A percentile compares a stretch with the other conserved stretches of the same genome.
Evolutionary conservation across 2,113 vertebrate species (phyloP).

Genomic region (Elgaria multicarinata): DNA sequence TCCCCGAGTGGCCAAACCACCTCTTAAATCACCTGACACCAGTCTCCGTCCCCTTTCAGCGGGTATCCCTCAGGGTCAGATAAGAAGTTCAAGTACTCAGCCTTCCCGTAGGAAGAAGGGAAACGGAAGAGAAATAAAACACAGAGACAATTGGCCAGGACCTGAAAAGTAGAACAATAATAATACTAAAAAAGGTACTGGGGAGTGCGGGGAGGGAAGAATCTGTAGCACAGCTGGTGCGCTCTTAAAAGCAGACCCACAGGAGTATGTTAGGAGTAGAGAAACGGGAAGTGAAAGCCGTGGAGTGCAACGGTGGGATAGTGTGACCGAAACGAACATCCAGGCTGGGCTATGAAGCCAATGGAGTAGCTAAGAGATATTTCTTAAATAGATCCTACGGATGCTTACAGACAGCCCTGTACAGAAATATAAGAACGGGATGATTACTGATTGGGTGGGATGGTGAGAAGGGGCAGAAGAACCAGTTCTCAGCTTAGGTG

Average conservation of each 20-base stretch:
- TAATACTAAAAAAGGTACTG: neutral
- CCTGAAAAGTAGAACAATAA: neutral
- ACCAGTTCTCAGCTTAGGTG: neutral
- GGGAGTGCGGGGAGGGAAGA: neutral
- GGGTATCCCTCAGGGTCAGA: neutral
- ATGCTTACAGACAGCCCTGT: neutral
- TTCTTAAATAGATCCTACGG: neutral
- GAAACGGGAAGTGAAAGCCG: neutral
- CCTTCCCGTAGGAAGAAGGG: neutral
- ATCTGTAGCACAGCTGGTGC: neutral
- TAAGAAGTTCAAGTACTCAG: neutral
- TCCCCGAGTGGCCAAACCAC: neutral
- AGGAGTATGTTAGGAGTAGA: neutral
- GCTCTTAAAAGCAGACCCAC: neutral
- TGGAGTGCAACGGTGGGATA: too few relatives aligned
- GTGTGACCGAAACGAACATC: neutral
- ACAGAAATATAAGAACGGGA: neutral
- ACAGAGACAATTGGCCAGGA: neutral
- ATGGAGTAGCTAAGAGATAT: neutral
- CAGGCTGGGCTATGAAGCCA: neutral
- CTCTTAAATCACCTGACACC: neutral
- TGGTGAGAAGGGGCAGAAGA: neutral
- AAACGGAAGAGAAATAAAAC: neutral
- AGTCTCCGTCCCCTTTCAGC: neutral
- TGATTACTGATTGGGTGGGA: neutral